Percentiles rank a stretch among this genome's conserved stretches.
Conservation (phyloP, 1,140 invertebrate species). For the Conus ventricosus region DNA sequence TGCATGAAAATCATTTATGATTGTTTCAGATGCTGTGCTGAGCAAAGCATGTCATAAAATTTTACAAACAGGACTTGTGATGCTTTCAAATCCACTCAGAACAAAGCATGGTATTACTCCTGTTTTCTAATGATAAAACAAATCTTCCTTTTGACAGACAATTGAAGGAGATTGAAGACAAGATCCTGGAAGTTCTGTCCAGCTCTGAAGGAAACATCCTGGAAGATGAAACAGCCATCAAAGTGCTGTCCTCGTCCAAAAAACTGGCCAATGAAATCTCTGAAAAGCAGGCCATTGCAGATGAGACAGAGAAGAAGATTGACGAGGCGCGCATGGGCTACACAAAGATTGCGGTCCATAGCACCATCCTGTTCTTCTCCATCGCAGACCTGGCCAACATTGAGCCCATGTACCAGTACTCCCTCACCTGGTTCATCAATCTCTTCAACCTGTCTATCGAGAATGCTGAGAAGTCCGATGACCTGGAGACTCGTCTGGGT, state of each 20-base stretch:
- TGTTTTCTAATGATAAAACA: too few relatives aligned
- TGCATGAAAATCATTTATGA: too few relatives aligned
- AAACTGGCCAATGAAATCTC: slow-evolving; percentile 78
- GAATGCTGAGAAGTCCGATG: slow-evolving; percentile 91
- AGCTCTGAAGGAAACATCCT: slow-evolving; percentile 90
- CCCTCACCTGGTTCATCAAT: slow-evolving; percentile 94
- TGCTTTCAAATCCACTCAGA: too few relatives aligned
- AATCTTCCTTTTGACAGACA: slow-evolving; percentile 77
- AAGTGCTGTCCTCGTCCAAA: slow-evolving; percentile 94
- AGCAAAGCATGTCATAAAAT: too few relatives aligned
- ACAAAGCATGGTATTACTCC: too few relatives aligned
- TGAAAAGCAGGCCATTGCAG: slow-evolving; percentile 81
- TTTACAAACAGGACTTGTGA: too few relatives aligned
- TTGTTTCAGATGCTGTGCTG: too few relatives aligned
- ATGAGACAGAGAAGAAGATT: slow-evolving; percentile 91
- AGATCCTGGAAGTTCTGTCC: slow-evolving; percentile 91
- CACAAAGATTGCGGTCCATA: slow-evolving; percentile 73
- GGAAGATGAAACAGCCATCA: slow-evolving; percentile 96
- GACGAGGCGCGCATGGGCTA: slow-evolving; percentile 73
- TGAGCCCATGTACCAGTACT: slow-evolving; percentile 86
- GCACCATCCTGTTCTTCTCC: slow-evolving; percentile 75
- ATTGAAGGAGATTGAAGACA: slow-evolving; percentile 95
- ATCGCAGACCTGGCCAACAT: slow-evolving; percentile 76
- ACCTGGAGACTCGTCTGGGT: slow-evolving; percentile 83
- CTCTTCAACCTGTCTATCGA: slow-evolving; percentile 91